A percentile compares a stretch with the other conserved stretches of the same genome.
phyloP scores from a whole-genome alignment of 2,888 invertebrate genomes.

The Yponomeuta plumbellus region DNA sequence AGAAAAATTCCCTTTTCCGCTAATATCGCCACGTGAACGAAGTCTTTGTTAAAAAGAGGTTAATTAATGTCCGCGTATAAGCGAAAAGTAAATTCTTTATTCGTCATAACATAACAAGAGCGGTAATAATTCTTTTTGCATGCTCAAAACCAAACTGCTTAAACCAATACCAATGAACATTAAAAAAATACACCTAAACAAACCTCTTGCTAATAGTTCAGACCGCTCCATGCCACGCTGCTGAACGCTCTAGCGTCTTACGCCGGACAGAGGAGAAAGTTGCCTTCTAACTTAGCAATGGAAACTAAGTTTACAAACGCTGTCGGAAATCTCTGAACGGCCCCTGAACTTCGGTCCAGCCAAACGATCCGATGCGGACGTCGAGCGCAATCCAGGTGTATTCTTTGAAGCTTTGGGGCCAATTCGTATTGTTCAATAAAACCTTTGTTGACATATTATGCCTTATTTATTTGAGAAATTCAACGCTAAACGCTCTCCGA shows the following conservation, averaged over 20 bases:
- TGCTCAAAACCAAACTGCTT: too few relatives aligned
- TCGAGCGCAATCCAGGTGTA: not conserved
- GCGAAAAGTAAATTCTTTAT: too few relatives aligned
- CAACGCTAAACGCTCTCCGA: too few relatives aligned
- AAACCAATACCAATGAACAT: not conserved
- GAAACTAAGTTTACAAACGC: constrained; percentile 48
- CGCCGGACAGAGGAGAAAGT: constrained; percentile 10
- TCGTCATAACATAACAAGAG: too few relatives aligned
- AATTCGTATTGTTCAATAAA: too few relatives aligned
- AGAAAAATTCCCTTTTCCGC: too few relatives aligned
- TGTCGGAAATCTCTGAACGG: constrained; percentile 59
- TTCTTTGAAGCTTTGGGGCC: not conserved
- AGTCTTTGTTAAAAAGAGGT: too few relatives aligned
- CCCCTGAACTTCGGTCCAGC: constrained; percentile 34
- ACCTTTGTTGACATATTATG: too few relatives aligned
- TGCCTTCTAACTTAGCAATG: constrained; percentile 37
- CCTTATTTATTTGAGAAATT: too few relatives aligned
- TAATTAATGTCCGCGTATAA: too few relatives aligned
- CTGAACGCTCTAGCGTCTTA: constrained; percentile 1
- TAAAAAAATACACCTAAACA: not conserved
- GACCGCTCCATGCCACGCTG: not conserved
- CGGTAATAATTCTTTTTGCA: too few relatives aligned
- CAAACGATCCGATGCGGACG: not conserved
- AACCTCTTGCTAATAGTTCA: not conserved
- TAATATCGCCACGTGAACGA: too few relatives aligned